Base-by-base conservation (phyloP, 1,140 invertebrate genomes). In the Zophobas atratus region DNA sequence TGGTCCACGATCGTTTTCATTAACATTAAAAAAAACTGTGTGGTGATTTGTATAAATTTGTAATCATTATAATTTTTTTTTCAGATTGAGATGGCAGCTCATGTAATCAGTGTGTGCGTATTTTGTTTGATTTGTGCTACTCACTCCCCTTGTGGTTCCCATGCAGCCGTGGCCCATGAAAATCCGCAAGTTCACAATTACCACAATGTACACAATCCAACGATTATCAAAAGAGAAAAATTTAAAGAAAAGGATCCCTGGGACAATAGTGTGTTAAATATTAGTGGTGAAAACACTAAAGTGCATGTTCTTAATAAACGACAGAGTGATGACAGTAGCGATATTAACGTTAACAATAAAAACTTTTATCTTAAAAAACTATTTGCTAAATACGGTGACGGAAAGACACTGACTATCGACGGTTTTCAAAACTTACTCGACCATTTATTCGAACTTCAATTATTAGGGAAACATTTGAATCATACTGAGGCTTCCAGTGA, bases 91-190 rank as follows among this genome's bases (percentile, higher is more conserved):
- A 90, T 90, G 89, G 87, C 87, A 70, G 87, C 87, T 77, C 90
- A 92, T 80, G 86, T 93, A 49, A 90, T 94, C 79, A 93, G 93
- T 8, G 93, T 95, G 34, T 94, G 93, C 81, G 92, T 94, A 85
- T 92, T 95, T 81, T 95, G 93, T 84, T 89, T 94, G 46, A 85
- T 95, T 1, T 94, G 93, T 84, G 92, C 93, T 6, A 90, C 92
- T 51, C 93, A 93, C 77, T 90, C 89, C 49, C 90, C 92, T 0
- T 94, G 93, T 82, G 91, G 89, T 39, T 92, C 89, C 82, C 93
- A 89, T 85, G 88, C 87, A 57, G 89, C 85, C 82, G 85, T 86
- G 70, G 83, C 71, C 81, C 87, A 79, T 82, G 81, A 79, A 39
- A 73, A 79, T 41, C 70, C 74, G 3, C 67, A 82, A 74, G 81